Evolutionary conservation across 2,888 invertebrate species (phyloP), one percentile per base, ranked within the genome.

Genomic region (Octonoba sinensis): DNA sequence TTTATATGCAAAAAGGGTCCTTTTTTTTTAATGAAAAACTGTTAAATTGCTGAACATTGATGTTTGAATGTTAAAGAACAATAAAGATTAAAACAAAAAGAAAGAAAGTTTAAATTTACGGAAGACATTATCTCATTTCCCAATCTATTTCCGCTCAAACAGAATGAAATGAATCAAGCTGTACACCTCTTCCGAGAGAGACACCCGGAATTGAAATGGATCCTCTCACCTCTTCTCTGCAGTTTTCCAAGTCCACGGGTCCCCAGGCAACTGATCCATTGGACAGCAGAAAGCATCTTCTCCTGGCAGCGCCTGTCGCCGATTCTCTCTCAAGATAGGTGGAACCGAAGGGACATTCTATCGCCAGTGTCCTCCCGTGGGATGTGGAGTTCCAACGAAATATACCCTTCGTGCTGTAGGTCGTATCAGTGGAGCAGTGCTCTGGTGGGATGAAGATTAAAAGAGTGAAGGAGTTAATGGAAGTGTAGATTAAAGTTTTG

Each of bases 211-310:
- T 36, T 36, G 36, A 36, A 36, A 36, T 36, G 36, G 36, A 36
- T 36, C 36, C 13, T 18, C 70, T 66, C 74, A 84, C 84, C 83
- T 85, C 84, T 71, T 72, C 82, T 66, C 77, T 72, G 47, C 85
- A 84, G 44, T 69, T 83, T 18, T 64, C 60, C 49, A 78, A 65
- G 64, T 85, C 78, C n/a, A 77, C 67, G 3, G 57, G 20, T 22
- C 82, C 78, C 84, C 85, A 85, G 18, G 72, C 71, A n/a, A 84
- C 84, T 1, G 82, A 79, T 24, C 84, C 84, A 13, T 84, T 83
- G 44, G 77, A 69, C 56, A 84, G 57, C 16, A 84, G 73, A 24
- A 76, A 75, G 59, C 84, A 84, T 22, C 84, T 51, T 59, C 83
- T 66, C 44, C 71, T 78, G 36, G 83, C 84, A 51, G 64, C 76